Percentiles rank a stretch among this genome's conserved stretches.
These are phyloP conservation scores for Notolepis coatsorum DNA, from an alignment of 2,797 vertebrate species.

Conservation along the genomic window DNA sequence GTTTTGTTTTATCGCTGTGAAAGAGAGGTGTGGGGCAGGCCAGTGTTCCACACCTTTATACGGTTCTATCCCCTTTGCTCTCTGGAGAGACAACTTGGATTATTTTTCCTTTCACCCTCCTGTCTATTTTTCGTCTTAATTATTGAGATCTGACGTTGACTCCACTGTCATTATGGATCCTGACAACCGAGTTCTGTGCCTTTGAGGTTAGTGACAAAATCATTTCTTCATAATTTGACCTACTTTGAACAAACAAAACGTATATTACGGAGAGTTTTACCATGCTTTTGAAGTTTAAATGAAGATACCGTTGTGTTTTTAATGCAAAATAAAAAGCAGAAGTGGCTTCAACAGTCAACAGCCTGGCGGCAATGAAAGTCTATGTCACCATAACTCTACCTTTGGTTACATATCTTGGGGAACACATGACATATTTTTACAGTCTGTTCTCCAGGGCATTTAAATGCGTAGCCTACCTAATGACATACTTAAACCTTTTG, in stretches of 20 bases:
- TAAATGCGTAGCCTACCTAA: no score
- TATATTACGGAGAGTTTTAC: constrained; percentile 1
- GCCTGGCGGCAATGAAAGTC: neutral
- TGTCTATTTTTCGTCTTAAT: constrained; percentile 45
- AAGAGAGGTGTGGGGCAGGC: constrained; percentile 58
- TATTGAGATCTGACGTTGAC: constrained; percentile 63
- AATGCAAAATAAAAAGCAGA: neutral
- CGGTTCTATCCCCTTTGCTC: constrained; percentile 39
- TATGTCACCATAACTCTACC: constrained; percentile 5
- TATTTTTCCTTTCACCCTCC: constrained; percentile 62
- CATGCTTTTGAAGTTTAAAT: no score
- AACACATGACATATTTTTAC: no score
- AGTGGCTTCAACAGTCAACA: neutral
- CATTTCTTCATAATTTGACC: constrained; percentile 37
- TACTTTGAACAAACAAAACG: constrained; percentile 16
- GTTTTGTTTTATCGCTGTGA: constrained; percentile 67
- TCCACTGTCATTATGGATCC: constrained; percentile 74
- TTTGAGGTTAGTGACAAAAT: constrained; percentile 81
- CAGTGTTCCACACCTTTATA: constrained; percentile 63
- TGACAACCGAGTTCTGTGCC: constrained; percentile 67
- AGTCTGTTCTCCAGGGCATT: no score
- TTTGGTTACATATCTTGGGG: constrained; percentile 9
- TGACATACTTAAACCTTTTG: neutral
- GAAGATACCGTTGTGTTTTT: neutral
- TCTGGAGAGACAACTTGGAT: constrained; percentile 74